phyloP scores from a whole-genome alignment of 2,888 invertebrate genomes.

The Euphydryas editha region DNA sequence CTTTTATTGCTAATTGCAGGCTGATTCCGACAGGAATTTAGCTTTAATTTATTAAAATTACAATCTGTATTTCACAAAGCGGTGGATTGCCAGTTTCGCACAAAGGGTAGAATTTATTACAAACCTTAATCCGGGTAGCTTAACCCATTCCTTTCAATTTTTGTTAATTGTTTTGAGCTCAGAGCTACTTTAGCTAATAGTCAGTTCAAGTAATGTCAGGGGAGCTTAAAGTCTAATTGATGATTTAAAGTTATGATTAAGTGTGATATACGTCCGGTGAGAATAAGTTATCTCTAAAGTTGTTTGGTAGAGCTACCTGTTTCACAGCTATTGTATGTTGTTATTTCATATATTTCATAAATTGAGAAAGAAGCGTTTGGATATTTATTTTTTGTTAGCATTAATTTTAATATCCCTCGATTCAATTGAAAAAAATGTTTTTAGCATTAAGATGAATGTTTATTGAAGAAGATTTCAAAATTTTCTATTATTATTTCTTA shows the following conservation, averaged over 20 bases:
- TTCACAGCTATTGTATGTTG: no score
- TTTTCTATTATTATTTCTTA: no score
- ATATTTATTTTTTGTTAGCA: no score
- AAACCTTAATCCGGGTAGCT: conserved; percentile 42
- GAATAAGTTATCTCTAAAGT: conserved; percentile 22
- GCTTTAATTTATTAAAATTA: conserved; percentile 64
- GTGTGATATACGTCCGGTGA: not conserved
- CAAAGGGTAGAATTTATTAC: conserved; percentile 52
- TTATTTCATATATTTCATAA: no score
- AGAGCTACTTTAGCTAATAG: conserved; percentile 22
- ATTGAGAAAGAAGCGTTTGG: no score
- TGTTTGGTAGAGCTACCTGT: no score
- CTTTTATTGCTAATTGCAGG: conserved; percentile 30
- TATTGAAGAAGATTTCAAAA: no score
- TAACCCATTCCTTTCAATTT: conserved; percentile 48
- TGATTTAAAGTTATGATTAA: conserved; percentile 25
- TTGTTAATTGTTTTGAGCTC: conserved; percentile 47
- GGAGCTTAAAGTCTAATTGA: conserved; percentile 38
- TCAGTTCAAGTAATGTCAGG: conserved; percentile 23
- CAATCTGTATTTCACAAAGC: conserved; percentile 52
- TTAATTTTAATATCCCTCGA: no score
- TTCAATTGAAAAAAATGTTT: no score
- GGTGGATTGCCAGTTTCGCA: conserved; percentile 47
- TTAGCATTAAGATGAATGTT: no score
- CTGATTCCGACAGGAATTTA: conserved; percentile 32